phyloP scores from a whole-genome alignment of 2,888 invertebrate species.

The Caenorhabditis uteleia region DNA sequence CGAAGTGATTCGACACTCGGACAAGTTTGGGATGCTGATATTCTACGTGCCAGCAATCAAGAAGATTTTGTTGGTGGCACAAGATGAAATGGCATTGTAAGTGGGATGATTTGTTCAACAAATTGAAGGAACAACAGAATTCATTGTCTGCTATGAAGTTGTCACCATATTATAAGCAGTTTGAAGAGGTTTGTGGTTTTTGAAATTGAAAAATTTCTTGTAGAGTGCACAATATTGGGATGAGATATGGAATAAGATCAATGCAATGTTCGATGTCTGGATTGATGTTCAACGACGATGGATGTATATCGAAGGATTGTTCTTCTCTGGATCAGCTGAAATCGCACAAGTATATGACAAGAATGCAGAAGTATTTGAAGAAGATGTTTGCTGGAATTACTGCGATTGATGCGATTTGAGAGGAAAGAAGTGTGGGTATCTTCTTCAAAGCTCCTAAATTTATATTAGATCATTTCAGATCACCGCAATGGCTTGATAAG shows the following conservation, averaged over 20 bases:
- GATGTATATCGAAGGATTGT: slow-evolving; percentile 95
- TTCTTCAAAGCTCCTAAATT: too few relatives aligned
- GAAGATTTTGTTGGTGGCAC: too few relatives aligned
- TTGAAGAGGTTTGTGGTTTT: slow-evolving; percentile 87
- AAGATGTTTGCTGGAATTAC: slow-evolving; percentile 99
- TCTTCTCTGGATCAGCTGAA: slow-evolving; percentile 96
- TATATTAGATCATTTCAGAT: too few relatives aligned
- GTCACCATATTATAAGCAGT: slow-evolving; percentile 91
- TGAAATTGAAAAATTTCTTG: slow-evolving; percentile 92
- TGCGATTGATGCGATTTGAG: slow-evolving; percentile 83
- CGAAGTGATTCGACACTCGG: too few relatives aligned
- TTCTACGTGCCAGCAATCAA: too few relatives aligned
- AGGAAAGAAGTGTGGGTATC: too few relatives aligned
- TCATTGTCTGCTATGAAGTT: slow-evolving; percentile 99
- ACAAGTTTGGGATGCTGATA: too few relatives aligned
- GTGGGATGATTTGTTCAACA: slow-evolving; percentile 99
- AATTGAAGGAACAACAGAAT: slow-evolving; percentile 98
- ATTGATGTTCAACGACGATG: slow-evolving; percentile 87
- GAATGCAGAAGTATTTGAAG: slow-evolving; percentile 98
- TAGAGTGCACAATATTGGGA: slow-evolving; percentile 99
- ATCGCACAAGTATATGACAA: slow-evolving; percentile 95
- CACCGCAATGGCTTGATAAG: slow-evolving; percentile 86
- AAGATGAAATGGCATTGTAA: slow-evolving; percentile 93
- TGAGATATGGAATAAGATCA: too few relatives aligned
- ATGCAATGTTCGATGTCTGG: too few relatives aligned